These are phyloP conservation scores for Phthorimaea operculella DNA, from an alignment of 1,140 invertebrate species.

Conservation along the genomic window DNA sequence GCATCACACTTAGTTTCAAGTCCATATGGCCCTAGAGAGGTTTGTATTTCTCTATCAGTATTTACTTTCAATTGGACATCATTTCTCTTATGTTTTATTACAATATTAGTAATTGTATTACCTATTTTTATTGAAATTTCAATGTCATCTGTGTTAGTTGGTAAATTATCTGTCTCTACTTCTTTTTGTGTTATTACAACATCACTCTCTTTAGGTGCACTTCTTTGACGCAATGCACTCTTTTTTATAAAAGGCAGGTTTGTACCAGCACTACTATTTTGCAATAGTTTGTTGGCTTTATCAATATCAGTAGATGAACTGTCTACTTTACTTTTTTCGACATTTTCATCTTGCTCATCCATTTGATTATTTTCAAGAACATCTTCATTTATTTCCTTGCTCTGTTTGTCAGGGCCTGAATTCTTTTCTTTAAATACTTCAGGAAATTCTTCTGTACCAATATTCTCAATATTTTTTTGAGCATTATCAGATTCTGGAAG, in stretches of 20 bases:
- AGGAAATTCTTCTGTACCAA: no score
- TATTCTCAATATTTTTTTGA: no score
- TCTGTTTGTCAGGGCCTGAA: no score
- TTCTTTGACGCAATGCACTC: conserved; percentile 18
- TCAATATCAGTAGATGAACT: no score
- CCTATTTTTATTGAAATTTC: conserved; percentile 55
- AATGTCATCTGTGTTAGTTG: conserved; percentile 37
- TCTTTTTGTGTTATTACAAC: neutral
- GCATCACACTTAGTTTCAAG: conserved; percentile 6
- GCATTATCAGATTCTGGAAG: no score
- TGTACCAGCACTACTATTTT: neutral
- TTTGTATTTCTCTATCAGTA: conserved; percentile 44
- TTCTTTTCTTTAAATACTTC: no score
- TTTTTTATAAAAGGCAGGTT: conserved; percentile 37
- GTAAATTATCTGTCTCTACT: neutral
- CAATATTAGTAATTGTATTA: conserved; percentile 45
- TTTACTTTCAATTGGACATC: conserved; percentile 43
- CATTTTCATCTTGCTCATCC: no score
- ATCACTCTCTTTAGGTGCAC: neutral
- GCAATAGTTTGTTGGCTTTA: no score
- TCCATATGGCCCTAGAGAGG: conserved; percentile 21
- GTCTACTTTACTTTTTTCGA: no score
- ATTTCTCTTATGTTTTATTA: conserved; percentile 47
- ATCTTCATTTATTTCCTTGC: no score
- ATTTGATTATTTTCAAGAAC: no score